These are phyloP conservation scores for Samia ricini DNA, from an alignment of 1,140 invertebrate genomes.

Conservation along the genomic window DNA sequence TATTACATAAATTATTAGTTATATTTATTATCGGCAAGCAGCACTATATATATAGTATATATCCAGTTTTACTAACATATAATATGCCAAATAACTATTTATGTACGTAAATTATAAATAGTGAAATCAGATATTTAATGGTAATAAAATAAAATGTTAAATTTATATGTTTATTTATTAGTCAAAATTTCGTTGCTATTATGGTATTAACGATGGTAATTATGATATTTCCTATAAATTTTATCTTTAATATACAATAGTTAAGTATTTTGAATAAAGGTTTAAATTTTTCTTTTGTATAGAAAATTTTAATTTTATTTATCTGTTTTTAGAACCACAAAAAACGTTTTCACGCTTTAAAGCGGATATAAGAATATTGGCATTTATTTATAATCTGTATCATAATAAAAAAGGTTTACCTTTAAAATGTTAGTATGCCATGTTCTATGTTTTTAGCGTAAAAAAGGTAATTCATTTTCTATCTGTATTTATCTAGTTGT, in stretches of 20 bases:
- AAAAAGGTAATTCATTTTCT: no score
- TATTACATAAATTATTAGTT: neutral
- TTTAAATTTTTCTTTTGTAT: neutral
- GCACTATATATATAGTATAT: no score
- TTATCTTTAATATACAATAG: no score
- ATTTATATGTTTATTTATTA: slow-evolving; percentile 14
- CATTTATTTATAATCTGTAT: neutral
- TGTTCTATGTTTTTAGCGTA: neutral
- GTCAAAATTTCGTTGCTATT: slow-evolving; percentile 19
- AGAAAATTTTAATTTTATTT: neutral
- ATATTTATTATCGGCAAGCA: neutral
- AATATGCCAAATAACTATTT: neutral
- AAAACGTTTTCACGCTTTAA: neutral
- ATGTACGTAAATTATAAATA: neutral
- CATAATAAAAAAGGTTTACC: no score
- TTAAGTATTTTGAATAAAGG: no score
- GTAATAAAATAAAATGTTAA: slow-evolving; percentile 2
- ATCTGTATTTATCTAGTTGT: neutral
- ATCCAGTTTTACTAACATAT: neutral
- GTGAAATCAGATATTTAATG: slow-evolving; percentile 4
- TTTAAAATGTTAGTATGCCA: neutral
- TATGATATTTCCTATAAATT: neutral
- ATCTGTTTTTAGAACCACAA: neutral
- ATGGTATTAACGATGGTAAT: no score
- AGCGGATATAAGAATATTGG: neutral